Percentiles rank a stretch among this genome's conserved stretches.
phyloP scores from a whole-genome alignment of 1,140 invertebrate genomes.

The Prorops nasuta region DNA sequence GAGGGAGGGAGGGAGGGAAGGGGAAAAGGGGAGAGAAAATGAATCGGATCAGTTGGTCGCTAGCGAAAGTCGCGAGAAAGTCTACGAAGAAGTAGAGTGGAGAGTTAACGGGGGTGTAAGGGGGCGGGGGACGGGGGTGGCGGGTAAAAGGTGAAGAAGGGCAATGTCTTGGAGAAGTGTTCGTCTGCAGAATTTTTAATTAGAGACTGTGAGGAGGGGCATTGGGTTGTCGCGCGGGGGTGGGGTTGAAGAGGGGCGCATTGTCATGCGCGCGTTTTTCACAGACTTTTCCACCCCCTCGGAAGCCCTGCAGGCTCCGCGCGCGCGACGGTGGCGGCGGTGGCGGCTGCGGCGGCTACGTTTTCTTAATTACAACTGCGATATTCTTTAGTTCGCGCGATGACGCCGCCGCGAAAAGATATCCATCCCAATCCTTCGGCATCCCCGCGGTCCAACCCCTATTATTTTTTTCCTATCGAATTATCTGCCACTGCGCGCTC shows the following conservation, averaged over 20 bases:
- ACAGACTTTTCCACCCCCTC: slow-evolving; percentile 46
- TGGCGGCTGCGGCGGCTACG: slow-evolving; percentile 35
- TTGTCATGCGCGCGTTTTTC: slow-evolving; percentile 58
- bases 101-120: slow-evolving; percentile 5
- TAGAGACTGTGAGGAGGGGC: slow-evolving; percentile 19
- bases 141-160: slow-evolving; percentile 32
- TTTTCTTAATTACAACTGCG: slow-evolving; percentile 58
- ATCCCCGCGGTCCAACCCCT: too few relatives aligned
- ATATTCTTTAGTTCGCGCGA: slow-evolving; percentile 56
- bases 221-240: slow-evolving; percentile 10
- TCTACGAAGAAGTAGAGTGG: neutral
- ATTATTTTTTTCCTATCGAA: too few relatives aligned
- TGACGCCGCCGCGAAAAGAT: slow-evolving; percentile 55
- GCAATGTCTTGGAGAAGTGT: slow-evolving; percentile 38
- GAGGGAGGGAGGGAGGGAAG: neutral
- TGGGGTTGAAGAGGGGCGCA: slow-evolving; percentile 38
- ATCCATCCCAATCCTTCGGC: too few relatives aligned
- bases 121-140: slow-evolving; percentile 17
- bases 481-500: too few relatives aligned
- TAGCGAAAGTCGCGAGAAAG: neutral
- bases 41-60: neutral
- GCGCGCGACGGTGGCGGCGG: slow-evolving; percentile 19
- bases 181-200: slow-evolving; percentile 52
- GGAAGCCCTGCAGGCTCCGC: too few relatives aligned
- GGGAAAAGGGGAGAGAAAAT: neutral